phyloP scores from a whole-genome alignment of 2,113 vertebrate species.

The Narcine bancroftii region DNA sequence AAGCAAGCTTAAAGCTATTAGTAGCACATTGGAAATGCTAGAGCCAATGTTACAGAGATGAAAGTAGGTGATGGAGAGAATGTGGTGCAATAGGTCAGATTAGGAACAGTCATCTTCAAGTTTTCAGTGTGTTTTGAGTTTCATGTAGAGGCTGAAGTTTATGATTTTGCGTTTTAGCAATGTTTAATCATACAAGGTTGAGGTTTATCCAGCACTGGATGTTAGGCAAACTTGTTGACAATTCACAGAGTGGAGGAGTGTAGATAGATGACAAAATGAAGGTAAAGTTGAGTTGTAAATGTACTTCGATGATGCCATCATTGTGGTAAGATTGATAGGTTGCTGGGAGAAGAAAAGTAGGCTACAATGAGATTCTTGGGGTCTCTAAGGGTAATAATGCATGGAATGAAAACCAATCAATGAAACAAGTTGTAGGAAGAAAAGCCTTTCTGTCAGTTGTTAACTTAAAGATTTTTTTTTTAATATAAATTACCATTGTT shows the following conservation, averaged over 20 bases:
- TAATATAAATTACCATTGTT: not conserved
- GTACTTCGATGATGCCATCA: not conserved
- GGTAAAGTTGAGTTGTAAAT: not conserved
- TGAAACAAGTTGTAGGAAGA: not conserved
- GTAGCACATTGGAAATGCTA: not conserved
- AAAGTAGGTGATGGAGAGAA: not conserved
- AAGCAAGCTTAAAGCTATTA: not conserved
- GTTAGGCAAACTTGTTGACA: not conserved
- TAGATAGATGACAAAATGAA: not conserved
- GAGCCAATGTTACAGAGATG: not conserved
- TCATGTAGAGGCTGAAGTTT: not conserved
- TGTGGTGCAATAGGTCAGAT: not conserved
- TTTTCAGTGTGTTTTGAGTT: not conserved
- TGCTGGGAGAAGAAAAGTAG: not conserved
- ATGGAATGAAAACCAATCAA: not conserved
- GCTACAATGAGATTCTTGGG: not conserved
- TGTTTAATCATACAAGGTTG: not conserved
- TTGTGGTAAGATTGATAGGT: not conserved
- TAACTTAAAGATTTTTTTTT: not conserved
- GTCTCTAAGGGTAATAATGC: not conserved
- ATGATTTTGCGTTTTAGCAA: not conserved
- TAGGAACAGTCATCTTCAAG: not conserved
- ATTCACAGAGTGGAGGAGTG: not conserved
- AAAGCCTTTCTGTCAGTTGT: not conserved
- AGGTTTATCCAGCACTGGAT: not conserved